Base-by-base conservation (phyloP, 2,113 vertebrate species). In the Paradoxurus hermaphroditus region DNA sequence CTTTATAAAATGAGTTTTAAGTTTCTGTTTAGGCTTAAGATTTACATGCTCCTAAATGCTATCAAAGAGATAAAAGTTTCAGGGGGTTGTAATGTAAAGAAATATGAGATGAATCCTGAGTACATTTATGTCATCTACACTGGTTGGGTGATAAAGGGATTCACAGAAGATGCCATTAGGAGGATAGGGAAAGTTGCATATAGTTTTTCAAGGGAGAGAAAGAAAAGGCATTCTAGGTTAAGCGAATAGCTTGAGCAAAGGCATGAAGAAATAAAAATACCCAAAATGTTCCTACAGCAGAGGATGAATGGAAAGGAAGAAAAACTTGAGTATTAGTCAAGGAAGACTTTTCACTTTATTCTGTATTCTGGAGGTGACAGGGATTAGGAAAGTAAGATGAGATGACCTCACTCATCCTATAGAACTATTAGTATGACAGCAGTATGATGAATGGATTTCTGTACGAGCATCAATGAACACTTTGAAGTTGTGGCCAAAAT, bases 1-100 rank as follows among this genome's bases (percentile, higher is more conserved):
- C 31, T 73, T 92, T 90, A 36, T 31, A 91, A 53, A 90, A 90
- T 92, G 21, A 75, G 70, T 87, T 79, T 82, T 91, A 93, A 78
- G 11, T 44, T 95, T 93, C 56, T 91, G 4, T 53, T 78, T 93
- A 77, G 34, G 59, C 39, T 92, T 72, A 63, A 77, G 41, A 95
- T 56, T 82, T 94, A 31, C 25, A 18, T 75, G 39, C 16, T 86
- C 41, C 31, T 84, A 87, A 92, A 34, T 46, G 53, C 13, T 56
- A 79, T 72, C 44, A 90, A 93, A 91, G n/a, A 92, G 36, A 81
- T 70, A 65, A 86, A 91, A 87, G 5, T 7, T 44, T 62, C 31
- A 9, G 27, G 11, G 39, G 79, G 10, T 87, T 90, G 19, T 44
- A 84, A 93, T 36, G 11, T 63, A 70, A 79, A 78, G 46, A 90